Percentiles rank a stretch among this genome's conserved stretches.
phyloP scores from a whole-genome alignment of 2,888 invertebrate genomes.

The Hydropsyche betteni region DNA sequence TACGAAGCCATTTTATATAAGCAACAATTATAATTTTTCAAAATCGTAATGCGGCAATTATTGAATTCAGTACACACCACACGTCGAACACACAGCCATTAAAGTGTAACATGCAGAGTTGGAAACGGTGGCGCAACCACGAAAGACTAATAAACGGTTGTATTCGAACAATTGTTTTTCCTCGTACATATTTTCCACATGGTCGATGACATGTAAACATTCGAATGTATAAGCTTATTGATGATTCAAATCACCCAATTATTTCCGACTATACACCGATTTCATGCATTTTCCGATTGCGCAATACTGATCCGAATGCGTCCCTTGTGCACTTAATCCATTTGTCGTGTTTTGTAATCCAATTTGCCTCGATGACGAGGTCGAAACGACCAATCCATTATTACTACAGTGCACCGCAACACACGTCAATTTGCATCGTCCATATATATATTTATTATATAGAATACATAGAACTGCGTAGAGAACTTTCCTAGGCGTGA shows the following conservation, averaged over 20 bases:
- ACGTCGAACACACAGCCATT: no score
- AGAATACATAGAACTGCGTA: background rate
- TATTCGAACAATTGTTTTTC: no score
- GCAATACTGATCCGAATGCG: background rate
- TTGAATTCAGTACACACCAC: no score
- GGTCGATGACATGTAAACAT: no score
- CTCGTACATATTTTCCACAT: no score
- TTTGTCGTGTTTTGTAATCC: constrained; percentile 23
- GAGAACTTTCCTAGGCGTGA: background rate
- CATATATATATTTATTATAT: background rate
- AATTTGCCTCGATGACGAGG: constrained; percentile 1
- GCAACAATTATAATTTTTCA: constrained; percentile 1
- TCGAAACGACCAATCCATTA: background rate
- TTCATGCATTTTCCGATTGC: background rate
- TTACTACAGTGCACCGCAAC: background rate
- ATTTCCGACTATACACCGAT: background rate
- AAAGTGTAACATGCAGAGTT: no score
- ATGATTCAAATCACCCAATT: no score
- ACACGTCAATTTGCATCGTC: background rate
- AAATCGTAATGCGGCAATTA: no score
- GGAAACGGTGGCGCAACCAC: no score
- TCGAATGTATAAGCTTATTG: no score
- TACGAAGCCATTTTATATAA: background rate
- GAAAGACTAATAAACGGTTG: no score
- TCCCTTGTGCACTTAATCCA: constrained; percentile 16